Conservation (phyloP, 1,140 invertebrate species). For the Cydia pomonella region DNA sequence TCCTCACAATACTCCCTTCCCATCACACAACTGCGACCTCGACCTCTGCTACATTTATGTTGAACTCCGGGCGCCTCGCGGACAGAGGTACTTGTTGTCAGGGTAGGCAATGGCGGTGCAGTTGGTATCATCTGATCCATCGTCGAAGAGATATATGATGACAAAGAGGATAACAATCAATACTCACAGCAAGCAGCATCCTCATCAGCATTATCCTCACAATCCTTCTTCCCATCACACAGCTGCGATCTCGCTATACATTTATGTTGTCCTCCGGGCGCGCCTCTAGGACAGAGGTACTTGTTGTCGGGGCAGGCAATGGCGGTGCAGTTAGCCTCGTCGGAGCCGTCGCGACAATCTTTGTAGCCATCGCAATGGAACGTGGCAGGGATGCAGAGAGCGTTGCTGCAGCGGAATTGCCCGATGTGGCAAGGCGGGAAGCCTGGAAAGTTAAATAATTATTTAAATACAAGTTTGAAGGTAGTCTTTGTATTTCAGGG, state of each 20-base stretch:
- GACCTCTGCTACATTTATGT: constrained; percentile 95
- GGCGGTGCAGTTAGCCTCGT: constrained; percentile 94
- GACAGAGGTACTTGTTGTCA: constrained; percentile 95
- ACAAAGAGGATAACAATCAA: constrained; percentile 9
- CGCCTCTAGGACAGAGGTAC: constrained; percentile 92
- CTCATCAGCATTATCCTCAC: constrained; percentile 95
- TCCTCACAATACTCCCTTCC: constrained; percentile 94
- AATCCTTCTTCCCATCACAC: constrained; percentile 95
- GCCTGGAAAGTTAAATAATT: constrained; percentile 79
- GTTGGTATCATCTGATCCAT: constrained; percentile 94
- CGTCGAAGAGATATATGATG: constrained; percentile 60
- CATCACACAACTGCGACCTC: constrained; percentile 93
- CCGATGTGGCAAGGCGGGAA: constrained; percentile 94
- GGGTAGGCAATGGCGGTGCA: constrained; percentile 95
- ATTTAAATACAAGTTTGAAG: not conserved
- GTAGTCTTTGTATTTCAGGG: too few species aligned
- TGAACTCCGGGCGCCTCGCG: constrained; percentile 85
- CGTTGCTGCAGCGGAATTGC: constrained; percentile 96
- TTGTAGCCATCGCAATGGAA: constrained; percentile 92
- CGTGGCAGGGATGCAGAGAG: constrained; percentile 93
- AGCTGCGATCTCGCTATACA: constrained; percentile 94
- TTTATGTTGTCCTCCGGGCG: constrained; percentile 85
- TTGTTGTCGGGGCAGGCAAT: constrained; percentile 95
- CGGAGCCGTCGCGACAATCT: constrained; percentile 93
- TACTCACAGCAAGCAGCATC: constrained; percentile 92